Percentiles rank a stretch among this genome's conserved stretches.
Evolutionary conservation across 2,113 vertebrate species (phyloP).

Genomic region (Petrocephalus microphthalmus): DNA sequence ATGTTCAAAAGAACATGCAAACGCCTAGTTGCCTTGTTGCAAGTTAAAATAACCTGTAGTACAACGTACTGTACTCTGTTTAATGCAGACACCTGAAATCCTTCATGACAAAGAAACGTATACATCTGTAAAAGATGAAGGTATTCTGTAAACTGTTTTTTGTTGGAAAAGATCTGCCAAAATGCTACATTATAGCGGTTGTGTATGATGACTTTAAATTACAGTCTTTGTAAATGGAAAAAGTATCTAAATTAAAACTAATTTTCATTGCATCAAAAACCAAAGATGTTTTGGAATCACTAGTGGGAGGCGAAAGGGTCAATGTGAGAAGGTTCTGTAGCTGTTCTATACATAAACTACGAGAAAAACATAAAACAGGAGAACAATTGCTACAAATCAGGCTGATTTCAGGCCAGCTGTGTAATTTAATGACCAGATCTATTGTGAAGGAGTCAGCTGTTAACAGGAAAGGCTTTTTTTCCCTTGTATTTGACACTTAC

Average conservation of each 20-base stretch:
- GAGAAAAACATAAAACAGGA: no score
- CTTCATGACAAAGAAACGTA: background rate
- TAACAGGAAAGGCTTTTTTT: background rate
- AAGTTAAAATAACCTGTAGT: background rate
- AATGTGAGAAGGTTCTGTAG: no score
- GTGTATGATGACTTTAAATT: no score
- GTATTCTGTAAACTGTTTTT: no score
- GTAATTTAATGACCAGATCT: background rate
- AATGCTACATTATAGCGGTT: no score
- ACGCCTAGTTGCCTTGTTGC: background rate
- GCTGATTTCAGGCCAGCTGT: background rate
- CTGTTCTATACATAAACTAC: no score
- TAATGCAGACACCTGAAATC: background rate
- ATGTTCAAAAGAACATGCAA: background rate
- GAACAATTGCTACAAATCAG: background rate
- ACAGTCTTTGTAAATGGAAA: background rate
- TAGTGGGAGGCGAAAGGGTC: no score
- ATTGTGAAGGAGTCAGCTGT: background rate
- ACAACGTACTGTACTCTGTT: background rate
- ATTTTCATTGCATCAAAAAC: no score
- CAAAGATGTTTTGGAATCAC: no score
- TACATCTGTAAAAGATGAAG: background rate
- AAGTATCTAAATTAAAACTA: background rate
- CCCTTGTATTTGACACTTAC: background rate
- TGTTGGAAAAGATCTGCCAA: no score